Evolutionary conservation across 2,888 invertebrate genomes (phyloP).

Genomic region (Empis livida): DNA sequence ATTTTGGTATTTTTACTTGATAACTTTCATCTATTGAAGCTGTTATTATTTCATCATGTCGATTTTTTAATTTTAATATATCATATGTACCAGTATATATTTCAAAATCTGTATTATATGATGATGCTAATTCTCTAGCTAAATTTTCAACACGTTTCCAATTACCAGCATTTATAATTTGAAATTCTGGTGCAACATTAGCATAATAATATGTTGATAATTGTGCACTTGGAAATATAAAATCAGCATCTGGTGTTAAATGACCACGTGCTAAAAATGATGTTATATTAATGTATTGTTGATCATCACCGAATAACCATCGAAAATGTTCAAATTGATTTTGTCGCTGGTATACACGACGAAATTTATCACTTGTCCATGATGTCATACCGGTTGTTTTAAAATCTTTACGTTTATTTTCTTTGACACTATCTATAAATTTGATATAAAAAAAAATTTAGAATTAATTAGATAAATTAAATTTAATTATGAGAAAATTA

Average conservation of each 20-base stretch:
- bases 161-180: slow-evolving; percentile 38
- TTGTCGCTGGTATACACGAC: slow-evolving; percentile 23
- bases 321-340: slow-evolving; percentile 29
- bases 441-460: no score
- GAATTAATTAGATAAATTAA: no score
- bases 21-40: slow-evolving; percentile 28
- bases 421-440: slow-evolving; percentile 12
- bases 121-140: slow-evolving; percentile 30
- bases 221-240: slow-evolving; percentile 37
- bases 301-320: slow-evolving; percentile 22
- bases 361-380: slow-evolving; percentile 16
- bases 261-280: slow-evolving; percentile 38
- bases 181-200: slow-evolving; percentile 41
- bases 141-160: slow-evolving; percentile 38
- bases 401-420: slow-evolving; percentile 25
- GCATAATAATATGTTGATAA: slow-evolving; percentile 39
- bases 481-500: no score
- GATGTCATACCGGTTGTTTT: slow-evolving; percentile 25
- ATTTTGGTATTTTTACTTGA: slow-evolving; percentile 36
- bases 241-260: slow-evolving; percentile 41
- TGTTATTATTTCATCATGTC: slow-evolving; percentile 19
- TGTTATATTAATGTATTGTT: slow-evolving; percentile 25
- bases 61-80: slow-evolving; percentile 31
- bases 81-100: slow-evolving; percentile 37
- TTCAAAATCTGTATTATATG: slow-evolving; percentile 25